Evolutionary conservation across 53 echinoderm and acorn worm genomes (phyloP).

Genomic region (Pentamera pediparva): DNA sequence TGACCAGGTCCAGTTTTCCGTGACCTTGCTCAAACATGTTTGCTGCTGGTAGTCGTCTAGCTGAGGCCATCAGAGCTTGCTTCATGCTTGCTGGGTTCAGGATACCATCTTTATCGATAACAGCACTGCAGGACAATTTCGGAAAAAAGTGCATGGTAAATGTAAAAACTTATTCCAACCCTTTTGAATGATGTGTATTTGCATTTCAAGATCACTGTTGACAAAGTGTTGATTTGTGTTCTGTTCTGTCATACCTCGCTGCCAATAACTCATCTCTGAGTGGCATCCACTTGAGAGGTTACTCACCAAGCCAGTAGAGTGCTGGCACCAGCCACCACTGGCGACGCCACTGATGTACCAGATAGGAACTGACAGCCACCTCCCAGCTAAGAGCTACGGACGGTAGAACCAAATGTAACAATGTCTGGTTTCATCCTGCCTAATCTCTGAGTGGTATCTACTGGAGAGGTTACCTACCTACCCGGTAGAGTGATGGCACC

Average conservation of each 20-base stretch:
- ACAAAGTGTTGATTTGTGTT: too few relatives aligned
- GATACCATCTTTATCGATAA: slow-evolving; percentile 63
- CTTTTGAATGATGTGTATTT: too few relatives aligned
- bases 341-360: slow-evolving; percentile 95
- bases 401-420: slow-evolving; percentile 89
- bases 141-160: too few relatives aligned
- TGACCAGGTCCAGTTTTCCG: slow-evolving; percentile 92
- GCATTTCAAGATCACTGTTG: too few relatives aligned
- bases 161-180: too few relatives aligned
- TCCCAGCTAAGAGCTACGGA: slow-evolving; percentile 79
- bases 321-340: slow-evolving; percentile 93
- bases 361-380: slow-evolving; percentile 87
- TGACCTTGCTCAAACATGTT: slow-evolving; percentile 99
- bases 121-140: too few relatives aligned
- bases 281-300: too few relatives aligned
- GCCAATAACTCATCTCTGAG: too few relatives aligned
- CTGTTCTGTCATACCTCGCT: too few relatives aligned
- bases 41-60: slow-evolving; percentile 64
- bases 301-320: slow-evolving; percentile 87
- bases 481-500: slow-evolving; percentile 85
- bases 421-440: slow-evolving; percentile 95
- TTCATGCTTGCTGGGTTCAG: slow-evolving; percentile 98
- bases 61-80: slow-evolving; percentile 97
- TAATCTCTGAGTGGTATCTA: too few relatives aligned
- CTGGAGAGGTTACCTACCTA: too few relatives aligned